phyloP scores from a whole-genome alignment of 1,140 invertebrate species.

The Eciton burchellii region DNA sequence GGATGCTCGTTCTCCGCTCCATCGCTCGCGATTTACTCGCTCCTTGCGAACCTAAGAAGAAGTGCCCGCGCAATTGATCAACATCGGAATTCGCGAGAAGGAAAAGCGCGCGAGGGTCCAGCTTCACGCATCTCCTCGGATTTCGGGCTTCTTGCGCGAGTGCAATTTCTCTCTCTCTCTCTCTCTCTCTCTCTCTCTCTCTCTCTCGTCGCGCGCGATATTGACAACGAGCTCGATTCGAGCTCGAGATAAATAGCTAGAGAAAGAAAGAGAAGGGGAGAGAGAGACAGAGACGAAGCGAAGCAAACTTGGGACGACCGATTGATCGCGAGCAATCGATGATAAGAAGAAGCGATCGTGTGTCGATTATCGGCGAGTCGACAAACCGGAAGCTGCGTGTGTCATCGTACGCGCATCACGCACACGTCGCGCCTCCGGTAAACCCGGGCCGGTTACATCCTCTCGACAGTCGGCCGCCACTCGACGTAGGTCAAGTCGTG shows the following conservation, averaged over 20 bases:
- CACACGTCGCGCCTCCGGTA: slow-evolving; percentile 8
- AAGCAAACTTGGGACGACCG: slow-evolving; percentile 39
- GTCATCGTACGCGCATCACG: slow-evolving; percentile 59
- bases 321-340: slow-evolving; percentile 63
- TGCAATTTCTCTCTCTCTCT: neutral
- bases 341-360: slow-evolving; percentile 45
- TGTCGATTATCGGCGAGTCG: slow-evolving; percentile 28
- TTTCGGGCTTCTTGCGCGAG: too few relatives aligned
- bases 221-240: slow-evolving; percentile 29
- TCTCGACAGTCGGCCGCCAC: slow-evolving; percentile 54
- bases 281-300: neutral
- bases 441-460: slow-evolving; percentile 46
- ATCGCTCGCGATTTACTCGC: too few relatives aligned
- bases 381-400: slow-evolving; percentile 39
- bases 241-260: too few relatives aligned
- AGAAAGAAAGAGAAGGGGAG: too few relatives aligned
- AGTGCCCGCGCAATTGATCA: too few relatives aligned
- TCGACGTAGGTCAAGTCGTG: slow-evolving; percentile 65
- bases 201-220: slow-evolving; percentile 43
- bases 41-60: too few relatives aligned
- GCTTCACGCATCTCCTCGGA: too few relatives aligned
- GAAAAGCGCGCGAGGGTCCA: too few relatives aligned
- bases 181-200: too few relatives aligned
- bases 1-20: too few relatives aligned
- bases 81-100: too few relatives aligned